Conservation (phyloP, 1,140 invertebrate genomes). For the Panulirus ornatus region DNA sequence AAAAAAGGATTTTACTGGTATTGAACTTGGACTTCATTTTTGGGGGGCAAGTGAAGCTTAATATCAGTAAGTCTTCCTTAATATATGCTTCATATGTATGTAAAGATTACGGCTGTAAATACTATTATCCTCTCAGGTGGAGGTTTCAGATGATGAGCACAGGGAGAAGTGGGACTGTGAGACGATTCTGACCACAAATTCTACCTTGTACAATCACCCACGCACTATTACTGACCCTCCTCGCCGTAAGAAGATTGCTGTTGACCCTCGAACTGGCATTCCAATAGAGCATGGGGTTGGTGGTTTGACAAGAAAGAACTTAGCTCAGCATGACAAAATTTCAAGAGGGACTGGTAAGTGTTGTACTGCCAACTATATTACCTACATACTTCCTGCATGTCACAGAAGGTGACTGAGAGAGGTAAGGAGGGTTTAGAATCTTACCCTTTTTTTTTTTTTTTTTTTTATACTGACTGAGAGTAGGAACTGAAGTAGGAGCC, state of each 20-base stretch:
- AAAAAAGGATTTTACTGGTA: no score
- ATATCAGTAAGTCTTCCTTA: no score
- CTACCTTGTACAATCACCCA: constrained; percentile 93
- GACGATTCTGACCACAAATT: constrained; percentile 93
- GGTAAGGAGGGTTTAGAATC: no score
- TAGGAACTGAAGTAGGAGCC: no score
- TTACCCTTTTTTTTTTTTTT: no score
- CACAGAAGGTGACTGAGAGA: no score
- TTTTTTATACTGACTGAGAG: no score
- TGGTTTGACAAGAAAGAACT: constrained; percentile 74
- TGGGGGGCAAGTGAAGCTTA: no score
- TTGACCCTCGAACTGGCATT: constrained; percentile 52
- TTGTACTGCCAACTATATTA: neutral
- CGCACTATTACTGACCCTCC: constrained; percentile 87
- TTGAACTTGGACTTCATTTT: no score
- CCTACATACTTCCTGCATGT: neutral
- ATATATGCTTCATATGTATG: no score
- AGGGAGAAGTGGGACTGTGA: constrained; percentile 95
- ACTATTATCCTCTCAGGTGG: constrained; percentile 77
- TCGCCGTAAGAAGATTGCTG: constrained; percentile 45
- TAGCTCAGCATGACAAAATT: constrained; percentile 46
- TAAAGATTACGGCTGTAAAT: no score
- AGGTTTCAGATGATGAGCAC: constrained; percentile 82
- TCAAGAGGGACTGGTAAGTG: neutral
- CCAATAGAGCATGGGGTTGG: constrained; percentile 18